phyloP scores from a whole-genome alignment of 2,888 invertebrate species.

The Hesperia comma region DNA sequence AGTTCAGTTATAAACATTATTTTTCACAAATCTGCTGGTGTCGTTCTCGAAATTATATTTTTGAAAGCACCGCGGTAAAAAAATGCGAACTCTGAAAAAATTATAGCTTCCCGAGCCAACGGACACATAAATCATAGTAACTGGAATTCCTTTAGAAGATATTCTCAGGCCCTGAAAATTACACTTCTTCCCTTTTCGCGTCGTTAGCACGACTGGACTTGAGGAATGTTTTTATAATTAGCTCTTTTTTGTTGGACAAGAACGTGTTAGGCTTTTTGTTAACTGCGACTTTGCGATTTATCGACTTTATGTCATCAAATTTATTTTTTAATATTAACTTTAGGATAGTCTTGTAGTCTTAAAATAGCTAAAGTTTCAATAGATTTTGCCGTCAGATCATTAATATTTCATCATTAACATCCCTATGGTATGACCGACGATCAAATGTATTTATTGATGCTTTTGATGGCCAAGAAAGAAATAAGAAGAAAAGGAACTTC shows the following conservation, averaged over 20 bases:
- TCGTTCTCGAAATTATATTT: not conserved
- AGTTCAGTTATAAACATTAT: not conserved
- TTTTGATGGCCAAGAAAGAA: too few relatives aligned
- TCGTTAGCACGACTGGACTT: slow-evolving; percentile 17
- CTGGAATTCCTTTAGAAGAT: slow-evolving; percentile 13
- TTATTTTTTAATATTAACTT: too few relatives aligned
- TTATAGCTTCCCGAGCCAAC: not conserved
- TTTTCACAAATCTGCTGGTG: not conserved
- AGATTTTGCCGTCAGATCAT: too few relatives aligned
- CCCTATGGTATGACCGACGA: too few relatives aligned
- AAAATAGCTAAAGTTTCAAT: too few relatives aligned
- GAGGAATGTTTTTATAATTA: slow-evolving; percentile 26
- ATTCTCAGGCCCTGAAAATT: slow-evolving; percentile 7
- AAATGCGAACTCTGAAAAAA: not conserved
- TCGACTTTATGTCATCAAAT: not conserved
- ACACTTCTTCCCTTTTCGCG: slow-evolving; percentile 8
- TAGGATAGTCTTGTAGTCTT: too few relatives aligned
- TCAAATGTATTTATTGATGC: too few relatives aligned
- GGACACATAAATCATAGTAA: slow-evolving; percentile 9
- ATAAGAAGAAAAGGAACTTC: too few relatives aligned
- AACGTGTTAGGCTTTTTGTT: not conserved
- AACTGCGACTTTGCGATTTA: not conserved
- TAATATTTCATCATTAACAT: too few relatives aligned
- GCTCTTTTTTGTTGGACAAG: slow-evolving; percentile 14
- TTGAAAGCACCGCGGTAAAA: not conserved